phyloP scores from a whole-genome alignment of 2,888 invertebrate genomes.

The Dynastes tityus region DNA sequence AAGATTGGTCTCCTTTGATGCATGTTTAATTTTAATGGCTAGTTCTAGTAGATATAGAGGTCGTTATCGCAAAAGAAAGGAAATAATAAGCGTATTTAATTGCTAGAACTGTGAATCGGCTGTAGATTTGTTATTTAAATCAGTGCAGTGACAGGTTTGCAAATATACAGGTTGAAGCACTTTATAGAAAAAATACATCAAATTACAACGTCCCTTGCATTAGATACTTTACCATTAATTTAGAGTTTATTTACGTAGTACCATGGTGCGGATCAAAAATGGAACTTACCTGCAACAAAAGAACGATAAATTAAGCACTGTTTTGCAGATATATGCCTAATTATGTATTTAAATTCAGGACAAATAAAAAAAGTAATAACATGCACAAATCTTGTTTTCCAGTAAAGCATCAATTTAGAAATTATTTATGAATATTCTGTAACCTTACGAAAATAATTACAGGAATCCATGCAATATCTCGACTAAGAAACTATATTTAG shows the following conservation, averaged over 20 bases:
- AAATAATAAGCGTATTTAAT: not conserved
- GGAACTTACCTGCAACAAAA: constrained; percentile 20
- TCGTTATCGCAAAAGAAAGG: constrained; percentile 3
- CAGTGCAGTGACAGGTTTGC: too few species aligned
- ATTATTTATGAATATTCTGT: constrained; percentile 10
- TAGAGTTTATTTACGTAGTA: not conserved
- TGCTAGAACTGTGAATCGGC: not conserved
- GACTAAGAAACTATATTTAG: constrained; percentile 1
- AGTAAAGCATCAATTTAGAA: not conserved
- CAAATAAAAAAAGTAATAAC: not conserved
- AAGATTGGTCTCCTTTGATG: too few species aligned
- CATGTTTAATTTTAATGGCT: too few species aligned
- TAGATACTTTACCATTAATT: constrained; percentile 3
- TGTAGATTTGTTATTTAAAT: too few species aligned
- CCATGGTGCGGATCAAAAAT: not conserved
- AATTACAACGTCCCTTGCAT: too few species aligned
- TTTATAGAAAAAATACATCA: too few species aligned
- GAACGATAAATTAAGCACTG: not conserved
- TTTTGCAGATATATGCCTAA: too few species aligned
- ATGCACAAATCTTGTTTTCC: not conserved
- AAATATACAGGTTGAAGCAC: too few species aligned
- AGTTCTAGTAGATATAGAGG: not conserved
- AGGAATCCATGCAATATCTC: not conserved
- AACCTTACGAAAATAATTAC: constrained; percentile 9
- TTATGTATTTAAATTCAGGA: not conserved